phyloP scores from a whole-genome alignment of 2,797 vertebrate genomes.

The Clarias platycephalus region DNA sequence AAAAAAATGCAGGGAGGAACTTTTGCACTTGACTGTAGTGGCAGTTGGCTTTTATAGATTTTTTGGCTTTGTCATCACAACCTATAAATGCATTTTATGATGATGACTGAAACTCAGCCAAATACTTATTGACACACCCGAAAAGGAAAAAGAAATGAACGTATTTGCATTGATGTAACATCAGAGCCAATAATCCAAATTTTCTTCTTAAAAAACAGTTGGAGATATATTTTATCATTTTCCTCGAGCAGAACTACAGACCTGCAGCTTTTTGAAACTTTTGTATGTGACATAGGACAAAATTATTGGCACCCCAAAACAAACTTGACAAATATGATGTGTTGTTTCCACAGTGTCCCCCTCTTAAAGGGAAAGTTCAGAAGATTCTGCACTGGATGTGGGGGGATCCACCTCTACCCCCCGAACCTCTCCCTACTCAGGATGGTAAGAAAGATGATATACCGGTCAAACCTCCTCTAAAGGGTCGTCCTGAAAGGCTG shows the following conservation, averaged over 20 bases:
- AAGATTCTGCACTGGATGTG: constrained; percentile 94
- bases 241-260: background rate
- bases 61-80: background rate
- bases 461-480: constrained; percentile 77
- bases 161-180: too few species aligned
- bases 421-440: constrained; percentile 57
- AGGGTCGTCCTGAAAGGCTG: constrained; percentile 90
- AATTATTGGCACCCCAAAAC: background rate
- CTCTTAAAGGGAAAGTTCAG: constrained; percentile 95
- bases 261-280: background rate
- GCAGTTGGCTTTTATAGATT: background rate
- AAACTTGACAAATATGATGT: background rate
- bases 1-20: background rate
- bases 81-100: background rate
- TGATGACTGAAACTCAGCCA: background rate
- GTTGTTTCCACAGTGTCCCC: constrained; percentile 81
- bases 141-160: background rate
- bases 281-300: background rate
- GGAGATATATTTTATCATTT: background rate
- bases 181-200: background rate
- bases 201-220: background rate
- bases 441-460: constrained; percentile 72
- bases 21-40: background rate
- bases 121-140: background rate
- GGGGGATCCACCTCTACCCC: constrained; percentile 84